Conservation (phyloP, 2,113 vertebrate species). For the Macaca mulatta region DNA sequence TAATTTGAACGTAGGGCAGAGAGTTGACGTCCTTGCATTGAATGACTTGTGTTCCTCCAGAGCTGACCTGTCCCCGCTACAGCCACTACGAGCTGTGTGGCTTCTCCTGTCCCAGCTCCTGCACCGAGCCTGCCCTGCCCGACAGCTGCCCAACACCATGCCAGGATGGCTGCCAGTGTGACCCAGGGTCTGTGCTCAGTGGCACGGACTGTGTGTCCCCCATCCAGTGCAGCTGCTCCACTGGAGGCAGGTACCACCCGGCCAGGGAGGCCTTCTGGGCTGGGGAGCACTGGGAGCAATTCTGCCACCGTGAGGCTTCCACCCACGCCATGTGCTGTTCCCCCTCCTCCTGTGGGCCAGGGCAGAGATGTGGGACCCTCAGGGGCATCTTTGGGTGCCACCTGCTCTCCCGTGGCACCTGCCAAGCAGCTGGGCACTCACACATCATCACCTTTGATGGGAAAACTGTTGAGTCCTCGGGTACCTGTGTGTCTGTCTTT, state of each 20-base stretch:
- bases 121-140: not conserved
- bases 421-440: conserved; percentile 80
- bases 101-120: conserved; percentile 9
- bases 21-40: not conserved
- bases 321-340: not conserved
- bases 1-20: not conserved
- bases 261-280: conserved; percentile 17
- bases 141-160: conserved; percentile 31
- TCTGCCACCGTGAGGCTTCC: conserved; percentile 64
- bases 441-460: conserved; percentile 81
- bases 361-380: conserved; percentile 75
- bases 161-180: conserved; percentile 20
- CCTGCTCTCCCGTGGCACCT: conserved; percentile 65
- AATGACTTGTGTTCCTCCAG: not conserved
- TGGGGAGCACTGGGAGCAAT: conserved; percentile 54
- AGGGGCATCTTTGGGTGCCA: conserved; percentile 78
- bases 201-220: conserved; percentile 68
- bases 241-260: conserved; percentile 68
- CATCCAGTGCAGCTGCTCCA: conserved; percentile 77
- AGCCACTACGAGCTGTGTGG: not conserved
- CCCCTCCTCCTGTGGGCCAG: conserved; percentile 28
- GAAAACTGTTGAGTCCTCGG: conserved; percentile 75
- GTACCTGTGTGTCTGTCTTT: conserved; percentile 79
- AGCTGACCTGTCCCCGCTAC: not conserved
- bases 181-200: conserved; percentile 72